Evolutionary conservation across 1,140 invertebrate genomes (phyloP).

Genomic region (Lerema accius): DNA sequence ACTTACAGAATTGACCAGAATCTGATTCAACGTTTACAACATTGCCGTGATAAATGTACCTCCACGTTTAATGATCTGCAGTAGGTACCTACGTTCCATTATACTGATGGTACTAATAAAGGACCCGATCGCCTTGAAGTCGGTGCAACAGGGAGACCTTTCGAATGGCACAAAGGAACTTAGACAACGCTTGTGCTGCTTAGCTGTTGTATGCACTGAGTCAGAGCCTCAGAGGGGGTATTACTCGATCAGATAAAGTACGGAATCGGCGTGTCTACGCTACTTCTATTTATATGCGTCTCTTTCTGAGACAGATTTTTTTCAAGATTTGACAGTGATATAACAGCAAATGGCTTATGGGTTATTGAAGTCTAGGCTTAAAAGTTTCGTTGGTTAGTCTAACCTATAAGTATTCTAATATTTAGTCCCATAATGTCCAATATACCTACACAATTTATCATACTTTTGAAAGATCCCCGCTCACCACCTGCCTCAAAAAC

Average conservation of each 20-base stretch:
- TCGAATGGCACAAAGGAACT: conserved; percentile 44
- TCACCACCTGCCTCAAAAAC: conserved; percentile 67
- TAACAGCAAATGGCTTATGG: too few species aligned
- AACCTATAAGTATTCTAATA: neutral
- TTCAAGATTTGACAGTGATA: too few species aligned
- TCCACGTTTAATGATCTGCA: conserved; percentile 32
- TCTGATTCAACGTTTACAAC: conserved; percentile 28
- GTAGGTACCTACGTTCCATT: conserved; percentile 29
- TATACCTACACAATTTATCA: conserved; percentile 47
- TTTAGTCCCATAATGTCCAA: conserved; percentile 35
- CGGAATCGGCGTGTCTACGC: too few species aligned
- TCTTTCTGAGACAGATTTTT: too few species aligned
- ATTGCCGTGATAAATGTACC: conserved; percentile 31
- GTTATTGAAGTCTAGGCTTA: too few species aligned
- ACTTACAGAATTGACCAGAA: conserved; percentile 23
- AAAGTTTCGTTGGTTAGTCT: too few species aligned
- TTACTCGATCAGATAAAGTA: too few species aligned
- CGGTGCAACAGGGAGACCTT: conserved; percentile 43
- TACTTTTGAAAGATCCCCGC: conserved; percentile 37
- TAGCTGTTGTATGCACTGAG: conserved; percentile 15
- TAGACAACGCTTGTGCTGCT: conserved; percentile 30
- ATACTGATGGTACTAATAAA: conserved; percentile 49
- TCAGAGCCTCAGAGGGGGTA: too few species aligned
- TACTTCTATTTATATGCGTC: too few species aligned
- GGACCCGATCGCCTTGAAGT: conserved; percentile 50